A percentile compares a stretch with the other conserved stretches of the same genome.
Evolutionary conservation across 2,797 vertebrate species (phyloP).

Genomic region (Borostomias antarcticus): DNA sequence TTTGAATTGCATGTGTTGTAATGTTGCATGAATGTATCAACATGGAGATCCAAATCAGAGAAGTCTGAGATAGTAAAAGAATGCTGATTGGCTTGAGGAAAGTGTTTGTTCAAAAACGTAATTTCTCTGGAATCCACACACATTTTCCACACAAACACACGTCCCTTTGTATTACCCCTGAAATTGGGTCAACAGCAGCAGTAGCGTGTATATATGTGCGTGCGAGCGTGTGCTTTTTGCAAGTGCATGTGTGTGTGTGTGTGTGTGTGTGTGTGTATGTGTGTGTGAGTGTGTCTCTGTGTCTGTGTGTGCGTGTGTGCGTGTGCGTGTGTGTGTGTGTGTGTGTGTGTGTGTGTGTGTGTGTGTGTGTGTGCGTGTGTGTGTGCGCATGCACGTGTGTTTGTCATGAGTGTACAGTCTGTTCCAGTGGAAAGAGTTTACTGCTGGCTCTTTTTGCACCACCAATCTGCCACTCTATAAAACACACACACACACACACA

Average conservation of each 20-base stretch:
- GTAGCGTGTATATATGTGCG: constrained; percentile 9
- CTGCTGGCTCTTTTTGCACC: constrained; percentile 34
- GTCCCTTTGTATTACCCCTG: constrained; percentile 42
- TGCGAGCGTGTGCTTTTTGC: constrained; percentile 1
- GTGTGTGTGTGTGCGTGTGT: constrained; percentile 10
- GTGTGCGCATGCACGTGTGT: too few relatives aligned
- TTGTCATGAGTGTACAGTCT: constrained; percentile 29
- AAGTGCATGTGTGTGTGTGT: neutral
- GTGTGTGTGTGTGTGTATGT: neutral
- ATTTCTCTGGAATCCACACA: constrained; percentile 38
- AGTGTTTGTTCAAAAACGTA: constrained; percentile 29
- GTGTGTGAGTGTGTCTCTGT: constrained; percentile 6
- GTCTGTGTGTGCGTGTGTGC: constrained; percentile 19
- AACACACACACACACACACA: constrained; percentile 10
- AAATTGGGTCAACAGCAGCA: constrained; percentile 17
- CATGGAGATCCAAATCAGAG: constrained; percentile 36
- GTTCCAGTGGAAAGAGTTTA: constrained; percentile 67
- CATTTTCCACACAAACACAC: constrained; percentile 38
- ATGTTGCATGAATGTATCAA: neutral
- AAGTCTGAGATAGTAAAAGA: constrained; percentile 19
- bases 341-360: constrained; percentile 17
- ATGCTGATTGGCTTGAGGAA: constrained; percentile 21
- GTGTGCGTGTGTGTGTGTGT: constrained; percentile 14
- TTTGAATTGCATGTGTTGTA: neutral
- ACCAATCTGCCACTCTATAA: constrained; percentile 20